Evolutionary conservation across 2,888 invertebrate species (phyloP), one percentile per base, ranked within the genome.

Genomic region (Hypomecis punctinalis): DNA sequence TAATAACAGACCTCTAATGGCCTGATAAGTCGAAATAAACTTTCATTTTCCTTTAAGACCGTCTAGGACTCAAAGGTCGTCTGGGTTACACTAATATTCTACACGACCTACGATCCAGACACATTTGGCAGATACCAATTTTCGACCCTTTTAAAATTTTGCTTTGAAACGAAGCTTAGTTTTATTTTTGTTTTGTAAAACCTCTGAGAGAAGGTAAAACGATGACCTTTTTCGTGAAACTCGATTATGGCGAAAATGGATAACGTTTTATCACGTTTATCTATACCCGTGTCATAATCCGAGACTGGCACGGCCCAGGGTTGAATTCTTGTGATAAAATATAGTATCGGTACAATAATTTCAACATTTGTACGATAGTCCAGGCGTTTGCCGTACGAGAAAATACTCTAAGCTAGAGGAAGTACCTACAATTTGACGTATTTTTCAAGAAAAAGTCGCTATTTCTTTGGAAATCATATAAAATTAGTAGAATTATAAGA

Each of bases 211-310:
- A 40, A 51, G 39, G 39, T 51, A 37, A n/a, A 37, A 13, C 51
- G 39, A 5, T 39, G 54, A 43, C 45, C 55, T 43, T 43, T 37
- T 55, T 36, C 39, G n/a, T 8, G n/a, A 40, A 48, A 42, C 42
- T 48, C 55, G 23, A 55, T 54, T 53, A 54, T 11, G 48, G n/a
- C 6, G 40, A 37, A 39, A 55, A 61, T 45, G 55, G 37, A 61
- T 53, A 60, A 35, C 39, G 40, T 46, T 60, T 54, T 33, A 55
- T 61, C 49, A 47, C 47, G 6, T 39, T 46, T 56, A 56, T 47
- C 39, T 33, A 11, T 56, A 39, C 48, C 10, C 33, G 45, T 39
- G 47, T 53, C 43, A 40, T 53, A 47, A 47, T 51, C 13, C 10
- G 47, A 48, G 40, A 13, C 54, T 23, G 23, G 23, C 23, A 23